Base-by-base conservation (phyloP, 2,888 invertebrate species). In the Acrocera orbiculus region DNA sequence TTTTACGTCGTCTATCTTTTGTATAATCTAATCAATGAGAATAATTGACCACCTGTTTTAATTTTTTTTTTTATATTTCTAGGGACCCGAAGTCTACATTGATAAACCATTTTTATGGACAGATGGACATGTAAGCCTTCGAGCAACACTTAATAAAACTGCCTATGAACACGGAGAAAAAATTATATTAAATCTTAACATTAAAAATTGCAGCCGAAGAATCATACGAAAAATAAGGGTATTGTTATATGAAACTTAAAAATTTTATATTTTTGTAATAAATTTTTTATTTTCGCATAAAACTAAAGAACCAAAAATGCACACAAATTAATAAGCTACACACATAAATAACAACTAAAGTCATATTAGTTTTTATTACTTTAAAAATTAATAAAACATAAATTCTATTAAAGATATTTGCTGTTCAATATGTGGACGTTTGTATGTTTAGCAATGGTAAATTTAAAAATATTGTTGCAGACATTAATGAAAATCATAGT, bases 371-470 rank as follows among this genome's bases (percentile, higher is more conserved):
- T n/a, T n/a, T n/a, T n/a, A n/a, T n/a, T n/a, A n/a, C n/a, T n/a
- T n/a, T n/a, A n/a, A n/a, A n/a, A n/a, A n/a, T n/a, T n/a, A n/a
- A n/a, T n/a, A n/a, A n/a, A n/a, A n/a, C n/a, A n/a, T n/a, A n/a
- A n/a, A n/a, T n/a, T n/a, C 27, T 11, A 17, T 39, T 37, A n/a
- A 27, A 85, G 83, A 72, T 77, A 14, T 67, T 80, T 51, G 71
- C 82, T 23, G 76, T 85, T 1, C 86, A 86, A 52, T 80, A 83
- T 58, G 85, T 85, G 11, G 83, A 85, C 53, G 86, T 89, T 1
- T 85, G 85, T 58, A 83, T 89, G 78, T 83, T 87, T 61, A 86
- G 85, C 44, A 83, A 85, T 50, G 85, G 85, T 1, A 85, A 85
- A 58, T 85, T 86, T 64, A 85, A 85, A 60, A 85, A 85, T 54